Evolutionary conservation across 1,140 invertebrate species (phyloP).

Genomic region (Drosophila insularis): DNA sequence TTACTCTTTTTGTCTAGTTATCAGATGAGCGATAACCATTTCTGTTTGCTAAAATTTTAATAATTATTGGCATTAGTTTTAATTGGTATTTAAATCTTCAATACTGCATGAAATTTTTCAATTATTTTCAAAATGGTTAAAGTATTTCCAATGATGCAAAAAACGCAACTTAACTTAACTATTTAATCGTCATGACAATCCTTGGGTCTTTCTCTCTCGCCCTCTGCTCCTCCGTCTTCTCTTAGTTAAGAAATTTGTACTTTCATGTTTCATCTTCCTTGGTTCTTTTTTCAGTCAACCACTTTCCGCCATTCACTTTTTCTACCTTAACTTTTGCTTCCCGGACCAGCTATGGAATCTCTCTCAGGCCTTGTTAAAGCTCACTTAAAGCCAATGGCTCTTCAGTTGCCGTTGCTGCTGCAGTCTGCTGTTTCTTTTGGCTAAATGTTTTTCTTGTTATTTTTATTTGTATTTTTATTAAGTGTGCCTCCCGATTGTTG

Average conservation of each 20-base stretch:
- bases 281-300: not conserved
- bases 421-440: slow-evolving; percentile 2
- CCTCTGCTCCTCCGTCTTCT: not conserved
- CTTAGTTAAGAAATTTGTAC: slow-evolving; percentile 5
- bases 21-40: no score
- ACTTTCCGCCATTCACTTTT: slow-evolving; percentile 16
- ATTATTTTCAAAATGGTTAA: no score
- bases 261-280: slow-evolving; percentile 8
- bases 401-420: not conserved
- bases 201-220: no score
- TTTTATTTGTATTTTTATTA: slow-evolving; percentile 15
- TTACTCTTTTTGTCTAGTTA: no score
- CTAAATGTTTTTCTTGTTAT: slow-evolving; percentile 16
- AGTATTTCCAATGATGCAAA: no score
- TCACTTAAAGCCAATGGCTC: slow-evolving; percentile 17
- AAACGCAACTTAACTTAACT: not conserved
- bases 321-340: not conserved
- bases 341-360: not conserved
- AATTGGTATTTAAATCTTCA: no score
- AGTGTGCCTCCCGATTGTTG: not conserved
- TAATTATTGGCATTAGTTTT: no score
- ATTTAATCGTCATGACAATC: slow-evolving; percentile 3
- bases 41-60: no score
- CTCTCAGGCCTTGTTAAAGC: slow-evolving; percentile 20
- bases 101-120: no score